These are phyloP conservation scores for Spilarctia lutea DNA, from an alignment of 2,888 invertebrate genomes.

Conservation along the genomic window DNA sequence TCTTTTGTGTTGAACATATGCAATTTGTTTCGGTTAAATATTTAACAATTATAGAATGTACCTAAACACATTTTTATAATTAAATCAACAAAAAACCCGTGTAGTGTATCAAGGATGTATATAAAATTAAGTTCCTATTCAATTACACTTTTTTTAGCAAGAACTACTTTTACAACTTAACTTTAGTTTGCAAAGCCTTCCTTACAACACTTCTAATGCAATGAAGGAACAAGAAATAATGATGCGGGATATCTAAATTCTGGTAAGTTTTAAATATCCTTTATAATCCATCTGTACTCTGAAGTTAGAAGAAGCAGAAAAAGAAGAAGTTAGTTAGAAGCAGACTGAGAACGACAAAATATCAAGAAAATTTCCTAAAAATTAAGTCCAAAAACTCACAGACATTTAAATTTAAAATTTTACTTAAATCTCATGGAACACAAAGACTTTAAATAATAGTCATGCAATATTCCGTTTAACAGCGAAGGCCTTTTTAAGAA, in stretches of 20 bases:
- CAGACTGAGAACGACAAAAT: background rate
- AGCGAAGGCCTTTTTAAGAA: constrained; percentile 1
- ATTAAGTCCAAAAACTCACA: background rate
- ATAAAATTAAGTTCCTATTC: background rate
- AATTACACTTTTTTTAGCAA: background rate
- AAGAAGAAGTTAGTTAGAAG: too few species aligned
- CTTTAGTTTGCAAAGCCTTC: background rate
- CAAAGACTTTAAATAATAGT: background rate
- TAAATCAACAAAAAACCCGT: background rate
- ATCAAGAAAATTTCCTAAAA: background rate
- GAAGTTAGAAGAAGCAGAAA: too few species aligned
- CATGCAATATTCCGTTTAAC: background rate
- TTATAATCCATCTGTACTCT: background rate
- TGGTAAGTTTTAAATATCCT: too few species aligned
- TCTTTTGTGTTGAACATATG: background rate
- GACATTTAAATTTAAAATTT: background rate
- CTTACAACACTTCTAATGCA: background rate
- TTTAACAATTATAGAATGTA: background rate
- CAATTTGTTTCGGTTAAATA: background rate
- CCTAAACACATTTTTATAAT: background rate
- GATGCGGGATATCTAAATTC: too few species aligned
- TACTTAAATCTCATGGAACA: background rate
- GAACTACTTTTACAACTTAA: background rate
- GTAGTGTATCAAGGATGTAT: background rate
- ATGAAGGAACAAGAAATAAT: background rate